phyloP scores from a whole-genome alignment of 2,113 vertebrate genomes.

The Hymenochirus boettgeri region DNA sequence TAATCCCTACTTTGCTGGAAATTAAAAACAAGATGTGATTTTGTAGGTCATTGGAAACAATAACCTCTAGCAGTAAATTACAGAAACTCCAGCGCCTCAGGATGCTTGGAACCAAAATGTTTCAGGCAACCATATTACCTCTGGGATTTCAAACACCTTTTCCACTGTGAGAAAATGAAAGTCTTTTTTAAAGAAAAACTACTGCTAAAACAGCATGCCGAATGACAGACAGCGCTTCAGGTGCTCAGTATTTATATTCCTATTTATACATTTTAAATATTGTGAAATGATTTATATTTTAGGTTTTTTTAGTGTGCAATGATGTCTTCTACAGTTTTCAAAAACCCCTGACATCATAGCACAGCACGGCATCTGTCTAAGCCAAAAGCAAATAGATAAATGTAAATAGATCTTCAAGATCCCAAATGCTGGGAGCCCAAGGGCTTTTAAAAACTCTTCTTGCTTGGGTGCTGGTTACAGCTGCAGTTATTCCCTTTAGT shows the following conservation, averaged over 20 bases:
- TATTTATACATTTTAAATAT: neutral
- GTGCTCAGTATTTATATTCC: neutral
- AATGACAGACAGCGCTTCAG: neutral
- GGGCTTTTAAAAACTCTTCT: neutral
- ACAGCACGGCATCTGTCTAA: neutral
- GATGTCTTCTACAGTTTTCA: neutral
- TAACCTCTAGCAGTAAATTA: slow-evolving; percentile 33
- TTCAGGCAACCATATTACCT: slow-evolving; percentile 22
- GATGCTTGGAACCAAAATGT: slow-evolving; percentile 30
- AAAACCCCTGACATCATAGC: neutral
- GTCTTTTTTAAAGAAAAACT: slow-evolving; percentile 1
- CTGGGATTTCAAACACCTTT: slow-evolving; percentile 15
- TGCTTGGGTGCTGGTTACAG: neutral
- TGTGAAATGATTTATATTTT: neutral
- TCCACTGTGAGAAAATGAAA: slow-evolving; percentile 20
- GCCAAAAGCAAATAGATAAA: neutral
- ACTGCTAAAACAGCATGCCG: neutral
- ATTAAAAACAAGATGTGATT: slow-evolving; percentile 41
- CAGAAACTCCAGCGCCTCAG: slow-evolving; percentile 29
- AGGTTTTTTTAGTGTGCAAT: neutral
- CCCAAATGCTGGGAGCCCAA: neutral
- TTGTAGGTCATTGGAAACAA: slow-evolving; percentile 39
- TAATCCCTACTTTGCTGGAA: slow-evolving; percentile 37
- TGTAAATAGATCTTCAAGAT: neutral
- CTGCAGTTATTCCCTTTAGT: neutral